Evolutionary conservation across 2,888 invertebrate genomes (phyloP), one percentile per base, ranked within the genome.

Genomic region (Tenodera sinensis): DNA sequence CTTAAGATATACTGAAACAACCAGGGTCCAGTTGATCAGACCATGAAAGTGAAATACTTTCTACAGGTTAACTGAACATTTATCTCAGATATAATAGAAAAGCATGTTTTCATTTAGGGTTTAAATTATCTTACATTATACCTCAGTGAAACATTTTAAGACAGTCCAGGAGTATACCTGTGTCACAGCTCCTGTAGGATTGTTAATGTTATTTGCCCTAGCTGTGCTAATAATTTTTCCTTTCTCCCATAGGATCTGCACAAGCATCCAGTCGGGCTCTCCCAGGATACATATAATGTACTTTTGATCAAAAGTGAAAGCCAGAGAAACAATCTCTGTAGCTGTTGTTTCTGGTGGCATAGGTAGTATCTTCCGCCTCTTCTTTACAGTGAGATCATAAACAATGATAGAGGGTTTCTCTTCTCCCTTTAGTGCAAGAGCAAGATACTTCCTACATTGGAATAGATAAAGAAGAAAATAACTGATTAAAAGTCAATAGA

Each of bases 281-380:
- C 97, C 97, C 0, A 97, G 97, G 54, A 98, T 95, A 0, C 97
- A 95, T 1, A 97, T 95, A 20, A 99, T 93, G 91, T 96, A 96
- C 92, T 97, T 97, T 2, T 96, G 97, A 92, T 98, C 98, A 90
- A 94, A 96, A 0, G 97, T 97, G 92, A 99, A 98, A 47, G 96
- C 95, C 0, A 97, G 93, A 89, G 96, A 95, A 20, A 96, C 95
- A 92, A 96, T 97, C 92, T 96, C 96, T 89, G 93, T 94, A 0
- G 96, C 95, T 6, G 92, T 92, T 0, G 94, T 94, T 85, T 95
- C 95, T 81, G 92, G 95, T 0, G 97, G 96, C 25, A 96, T 94
- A 0, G 95, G 95, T 87, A 97, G 93, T 34, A 95, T 94, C 91
- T 96, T 96, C 89, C 95, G 95, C 91, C 96, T 95, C 92, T 96